Evolutionary conservation across 2,113 vertebrate genomes (phyloP).

Genomic region (Pangasianodon gigas): DNA sequence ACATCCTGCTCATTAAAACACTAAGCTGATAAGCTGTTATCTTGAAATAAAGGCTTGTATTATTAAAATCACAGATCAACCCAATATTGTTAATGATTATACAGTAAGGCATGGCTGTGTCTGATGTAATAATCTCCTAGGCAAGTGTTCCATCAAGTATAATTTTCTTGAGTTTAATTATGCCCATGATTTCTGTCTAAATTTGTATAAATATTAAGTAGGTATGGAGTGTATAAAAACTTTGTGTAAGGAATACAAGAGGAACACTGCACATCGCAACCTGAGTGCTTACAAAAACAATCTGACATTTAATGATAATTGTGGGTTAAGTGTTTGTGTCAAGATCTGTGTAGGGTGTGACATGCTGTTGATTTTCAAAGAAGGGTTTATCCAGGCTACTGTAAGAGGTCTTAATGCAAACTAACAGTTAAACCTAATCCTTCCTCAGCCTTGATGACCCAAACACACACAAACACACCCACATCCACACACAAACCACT

Average conservation of each 20-base stretch:
- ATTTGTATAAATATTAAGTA: too few relatives aligned
- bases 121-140: constrained; percentile 53
- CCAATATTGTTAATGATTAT: constrained; percentile 20
- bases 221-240: neutral
- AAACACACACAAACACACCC: constrained; percentile 1
- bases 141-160: constrained; percentile 59
- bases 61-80: neutral
- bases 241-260: constrained; percentile 5
- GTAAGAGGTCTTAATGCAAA: constrained; percentile 54
- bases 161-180: constrained; percentile 10
- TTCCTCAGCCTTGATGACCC: constrained; percentile 54
- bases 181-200: constrained; percentile 5
- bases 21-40: neutral
- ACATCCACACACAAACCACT: constrained; percentile 22
- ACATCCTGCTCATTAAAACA: neutral
- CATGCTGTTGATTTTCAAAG: constrained; percentile 56
- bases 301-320: neutral
- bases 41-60: neutral
- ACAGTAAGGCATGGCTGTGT: constrained; percentile 58
- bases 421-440: constrained; percentile 57
- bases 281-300: constrained; percentile 28
- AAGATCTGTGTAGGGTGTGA: constrained; percentile 58
- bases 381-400: constrained; percentile 46
- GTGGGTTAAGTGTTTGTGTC: constrained; percentile 43
- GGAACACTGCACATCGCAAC: constrained; percentile 26